Conservation (phyloP, 2,888 invertebrate species). For the Pyrochroa serraticornis region DNA sequence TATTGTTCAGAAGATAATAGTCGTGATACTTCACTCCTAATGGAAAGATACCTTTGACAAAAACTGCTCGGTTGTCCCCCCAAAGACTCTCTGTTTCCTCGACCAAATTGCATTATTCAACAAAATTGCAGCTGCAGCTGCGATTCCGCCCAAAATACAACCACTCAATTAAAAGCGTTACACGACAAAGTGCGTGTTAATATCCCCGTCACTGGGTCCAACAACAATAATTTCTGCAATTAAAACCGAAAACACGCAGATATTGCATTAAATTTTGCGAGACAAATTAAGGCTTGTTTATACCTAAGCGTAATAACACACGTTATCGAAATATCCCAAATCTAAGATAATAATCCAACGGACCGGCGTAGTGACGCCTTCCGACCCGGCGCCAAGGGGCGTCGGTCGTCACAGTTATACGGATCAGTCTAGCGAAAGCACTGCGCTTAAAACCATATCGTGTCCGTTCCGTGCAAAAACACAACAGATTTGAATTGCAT, state of each 20-base stretch:
- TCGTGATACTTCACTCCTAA: constrained; percentile 31
- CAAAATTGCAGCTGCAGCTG: too few relatives aligned
- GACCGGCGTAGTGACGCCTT: constrained; percentile 58
- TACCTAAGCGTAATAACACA: constrained; percentile 7
- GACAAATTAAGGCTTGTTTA: constrained; percentile 6
- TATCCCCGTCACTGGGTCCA: not conserved
- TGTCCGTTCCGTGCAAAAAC: constrained; percentile 16
- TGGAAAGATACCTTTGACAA: constrained; percentile 29
- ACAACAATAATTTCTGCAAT: not conserved
- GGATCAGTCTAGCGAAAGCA: constrained; percentile 32
- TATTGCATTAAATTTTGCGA: too few relatives aligned
- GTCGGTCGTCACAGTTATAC: constrained; percentile 48
- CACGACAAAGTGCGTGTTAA: not conserved
- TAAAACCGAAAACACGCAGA: too few relatives aligned
- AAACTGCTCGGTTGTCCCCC: not conserved
- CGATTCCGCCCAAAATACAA: too few relatives aligned
- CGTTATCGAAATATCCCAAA: constrained; percentile 30
- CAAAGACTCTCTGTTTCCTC: too few relatives aligned
- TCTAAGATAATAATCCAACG: constrained; percentile 54
- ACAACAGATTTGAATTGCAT: constrained; percentile 2
- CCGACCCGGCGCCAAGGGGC: constrained; percentile 56
- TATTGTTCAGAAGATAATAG: constrained; percentile 40
- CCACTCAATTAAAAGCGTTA: too few relatives aligned
- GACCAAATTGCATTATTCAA: too few relatives aligned
- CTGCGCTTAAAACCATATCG: constrained; percentile 23